These are phyloP conservation scores for Lagopus muta DNA, from an alignment of 2,113 vertebrate species.

Conservation along the genomic window DNA sequence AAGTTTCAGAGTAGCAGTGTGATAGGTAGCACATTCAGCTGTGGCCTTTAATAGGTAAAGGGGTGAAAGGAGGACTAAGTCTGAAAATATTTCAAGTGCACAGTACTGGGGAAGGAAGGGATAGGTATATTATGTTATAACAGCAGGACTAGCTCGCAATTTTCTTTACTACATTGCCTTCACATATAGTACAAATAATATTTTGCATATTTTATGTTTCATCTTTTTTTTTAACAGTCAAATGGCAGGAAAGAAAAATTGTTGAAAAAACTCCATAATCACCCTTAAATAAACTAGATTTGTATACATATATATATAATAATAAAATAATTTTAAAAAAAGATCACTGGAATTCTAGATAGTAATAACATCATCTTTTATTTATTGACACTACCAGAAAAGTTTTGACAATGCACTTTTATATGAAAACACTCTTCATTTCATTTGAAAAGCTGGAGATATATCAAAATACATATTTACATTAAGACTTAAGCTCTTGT, in stretches of 20 bases:
- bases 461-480: not conserved
- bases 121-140: not conserved
- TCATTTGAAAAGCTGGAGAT: not conserved
- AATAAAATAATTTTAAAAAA: not conserved
- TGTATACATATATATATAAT: too few relatives aligned
- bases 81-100: not conserved
- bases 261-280: not conserved
- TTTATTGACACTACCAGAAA: not conserved
- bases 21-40: not conserved
- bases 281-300: not conserved
- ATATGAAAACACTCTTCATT: not conserved
- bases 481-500: not conserved
- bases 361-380: not conserved
- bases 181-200: not conserved
- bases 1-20: not conserved
- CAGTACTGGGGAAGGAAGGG: not conserved
- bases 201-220: not conserved
- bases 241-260: not conserved
- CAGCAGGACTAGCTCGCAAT: not conserved
- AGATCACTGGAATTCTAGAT: not conserved
- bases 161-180: not conserved
- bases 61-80: not conserved
- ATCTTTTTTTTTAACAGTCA: not conserved
- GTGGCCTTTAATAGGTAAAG: not conserved
- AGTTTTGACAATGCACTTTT: not conserved